Base-by-base conservation (phyloP, 2,888 invertebrate species). In the Fabriciana adippe region DNA sequence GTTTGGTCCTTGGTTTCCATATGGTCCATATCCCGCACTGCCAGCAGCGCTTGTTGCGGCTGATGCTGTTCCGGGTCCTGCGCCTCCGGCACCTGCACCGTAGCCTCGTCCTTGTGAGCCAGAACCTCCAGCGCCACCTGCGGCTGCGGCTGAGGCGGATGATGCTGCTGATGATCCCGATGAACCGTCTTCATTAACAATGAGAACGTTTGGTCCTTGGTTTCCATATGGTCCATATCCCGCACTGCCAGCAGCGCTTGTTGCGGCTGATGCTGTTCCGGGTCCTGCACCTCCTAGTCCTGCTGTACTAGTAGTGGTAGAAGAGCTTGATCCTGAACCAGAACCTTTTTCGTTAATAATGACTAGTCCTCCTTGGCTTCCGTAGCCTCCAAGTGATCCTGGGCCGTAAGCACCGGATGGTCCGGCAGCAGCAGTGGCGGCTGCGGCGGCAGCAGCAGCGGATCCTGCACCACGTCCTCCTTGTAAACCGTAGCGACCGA, bases 141-240 rank as follows among this genome's bases (percentile, higher is more conserved):
- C n/a, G 3, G 35, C 35, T 41, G 35, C 11, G n/a, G 16, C 15
- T 26, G 14, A 3, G 48, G 48, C 11, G 1, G 57, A n/a, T 45
- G 57, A n/a, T n/a, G 16, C 14, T 45, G 57, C 11, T 6, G 18
- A 41, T 6, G 57, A 45, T 3, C 45, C 45, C 18, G 48, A 48
- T 48, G 18, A 13, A 0, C 62, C 54, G 21, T 48, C 63, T 45
- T 71, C 67, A 47, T 72, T 72, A 26, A 73, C 66, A 15, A 74
- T 59, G 15, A 71, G 54, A 21, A 72, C 67, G 16, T 18, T 47
- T 47, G 16, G 21, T 59, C 70, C 66, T 18, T 41, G 31, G 50
- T 47, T 16, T 21, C 66, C 66, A 15, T 35, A 26, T 21, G 63
- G 16, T 14, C 47, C 53, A 6, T 14, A 48, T 13, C 57, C 26